A percentile compares a stretch with the other conserved stretches of the same genome.
Conservation (phyloP, 2,888 invertebrate species). For the Acleris holmiana region DNA sequence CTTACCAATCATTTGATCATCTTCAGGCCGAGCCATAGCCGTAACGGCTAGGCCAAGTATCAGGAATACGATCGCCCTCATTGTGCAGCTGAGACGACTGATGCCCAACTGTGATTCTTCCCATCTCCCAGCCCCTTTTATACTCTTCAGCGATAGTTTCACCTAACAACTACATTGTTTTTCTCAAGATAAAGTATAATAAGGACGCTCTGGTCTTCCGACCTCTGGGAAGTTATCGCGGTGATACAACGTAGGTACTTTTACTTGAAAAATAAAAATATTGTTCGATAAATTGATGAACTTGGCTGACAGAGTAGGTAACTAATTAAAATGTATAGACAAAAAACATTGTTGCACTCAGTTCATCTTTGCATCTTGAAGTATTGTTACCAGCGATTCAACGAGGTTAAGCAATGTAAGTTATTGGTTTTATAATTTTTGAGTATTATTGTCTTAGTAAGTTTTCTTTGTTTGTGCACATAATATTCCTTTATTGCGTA, state of each 20-base stretch:
- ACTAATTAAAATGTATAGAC: too few relatives aligned
- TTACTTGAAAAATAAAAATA: background rate
- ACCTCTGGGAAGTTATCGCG: background rate
- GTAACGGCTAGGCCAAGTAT: constrained; percentile 65
- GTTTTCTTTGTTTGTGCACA: too few relatives aligned
- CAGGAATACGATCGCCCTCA: constrained; percentile 64
- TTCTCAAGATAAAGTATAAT: constrained; percentile 22
- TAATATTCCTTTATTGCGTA: too few relatives aligned
- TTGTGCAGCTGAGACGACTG: constrained; percentile 60
- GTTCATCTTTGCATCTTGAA: too few relatives aligned
- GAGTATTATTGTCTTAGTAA: too few relatives aligned
- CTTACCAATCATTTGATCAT: constrained; percentile 62
- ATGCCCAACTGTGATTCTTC: constrained; percentile 61
- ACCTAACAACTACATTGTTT: constrained; percentile 34
- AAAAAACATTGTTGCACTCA: too few relatives aligned
- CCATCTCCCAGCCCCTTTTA: constrained; percentile 49
- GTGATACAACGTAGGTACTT: background rate
- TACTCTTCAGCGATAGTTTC: constrained; percentile 46
- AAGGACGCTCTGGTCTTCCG: background rate
- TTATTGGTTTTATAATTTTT: too few relatives aligned
- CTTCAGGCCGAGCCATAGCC: constrained; percentile 66
- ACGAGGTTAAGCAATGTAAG: too few relatives aligned
- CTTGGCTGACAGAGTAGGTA: too few relatives aligned
- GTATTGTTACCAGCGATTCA: too few relatives aligned
- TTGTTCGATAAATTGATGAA: too few relatives aligned